phyloP scores from a whole-genome alignment of 2,888 invertebrate genomes.

The Choreutis nemorana region DNA sequence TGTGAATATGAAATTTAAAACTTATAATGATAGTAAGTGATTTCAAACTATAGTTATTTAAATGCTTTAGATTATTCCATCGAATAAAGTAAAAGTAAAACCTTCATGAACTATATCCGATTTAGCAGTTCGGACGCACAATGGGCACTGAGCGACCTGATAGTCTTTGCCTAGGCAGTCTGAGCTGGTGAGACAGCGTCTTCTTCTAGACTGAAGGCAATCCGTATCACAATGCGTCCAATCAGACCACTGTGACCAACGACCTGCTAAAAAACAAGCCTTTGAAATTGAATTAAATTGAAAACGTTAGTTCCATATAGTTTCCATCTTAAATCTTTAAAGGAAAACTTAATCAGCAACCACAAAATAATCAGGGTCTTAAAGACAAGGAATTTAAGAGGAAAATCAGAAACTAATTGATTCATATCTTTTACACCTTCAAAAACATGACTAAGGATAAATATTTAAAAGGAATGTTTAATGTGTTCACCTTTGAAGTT shows the following conservation, averaged over 20 bases:
- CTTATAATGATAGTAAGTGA: slow-evolving; percentile 5
- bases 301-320: not conserved
- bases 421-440: too few species aligned
- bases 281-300: not conserved
- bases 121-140: slow-evolving; percentile 52
- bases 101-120: slow-evolving; percentile 42
- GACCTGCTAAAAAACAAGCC: slow-evolving; percentile 55
- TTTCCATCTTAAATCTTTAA: not conserved
- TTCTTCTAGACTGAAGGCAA: slow-evolving; percentile 84
- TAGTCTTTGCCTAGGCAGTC: slow-evolving; percentile 49
- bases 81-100: too few species aligned
- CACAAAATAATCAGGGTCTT: not conserved
- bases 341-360: not conserved
- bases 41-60: slow-evolving; percentile 3
- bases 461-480: not conserved
- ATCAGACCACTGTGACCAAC: slow-evolving; percentile 88
- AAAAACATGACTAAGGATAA: too few species aligned
- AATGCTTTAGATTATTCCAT: slow-evolving; percentile 4
- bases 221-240: slow-evolving; percentile 92
- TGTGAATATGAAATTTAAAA: too few species aligned
- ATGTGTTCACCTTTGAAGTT: not conserved
- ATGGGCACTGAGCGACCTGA: slow-evolving; percentile 44
- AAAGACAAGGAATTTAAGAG: too few species aligned
- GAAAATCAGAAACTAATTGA: too few species aligned
- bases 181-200: slow-evolving; percentile 69